Conservation (phyloP, 2,797 vertebrate species). For the Pipistrellus pygmaeus region DNA sequence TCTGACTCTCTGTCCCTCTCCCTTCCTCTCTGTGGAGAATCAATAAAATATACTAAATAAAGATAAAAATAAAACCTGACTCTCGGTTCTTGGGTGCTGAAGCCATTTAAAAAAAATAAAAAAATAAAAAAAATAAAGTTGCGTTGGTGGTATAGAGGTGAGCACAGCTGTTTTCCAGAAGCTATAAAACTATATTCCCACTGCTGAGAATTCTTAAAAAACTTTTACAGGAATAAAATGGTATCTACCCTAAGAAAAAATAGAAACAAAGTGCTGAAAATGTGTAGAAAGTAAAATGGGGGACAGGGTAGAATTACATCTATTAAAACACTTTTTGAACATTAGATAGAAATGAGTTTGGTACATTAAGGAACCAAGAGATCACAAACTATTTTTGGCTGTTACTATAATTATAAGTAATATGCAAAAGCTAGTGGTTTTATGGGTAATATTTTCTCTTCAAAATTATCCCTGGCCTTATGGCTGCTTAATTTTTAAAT, state of each 20-base stretch:
- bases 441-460: constrained; percentile 27
- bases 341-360: constrained; percentile 31
- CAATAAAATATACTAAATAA: too few relatives aligned
- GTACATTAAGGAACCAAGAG: constrained; percentile 50
- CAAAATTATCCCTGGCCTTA: constrained; percentile 48
- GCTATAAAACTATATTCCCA: not conserved
- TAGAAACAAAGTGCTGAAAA: not conserved
- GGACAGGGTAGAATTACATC: not conserved
- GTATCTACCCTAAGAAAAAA: constrained; percentile 7
- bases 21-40: too few relatives aligned
- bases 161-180: constrained; percentile 15
- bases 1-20: too few relatives aligned
- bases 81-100: too few relatives aligned
- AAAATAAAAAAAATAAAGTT: too few relatives aligned
- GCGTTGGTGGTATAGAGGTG: too few relatives aligned
- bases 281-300: not conserved
- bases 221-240: constrained; percentile 42
- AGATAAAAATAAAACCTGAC: too few relatives aligned
- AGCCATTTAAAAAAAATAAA: too few relatives aligned
- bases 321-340: constrained; percentile 50
- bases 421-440: constrained; percentile 49
- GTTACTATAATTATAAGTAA: constrained; percentile 40
- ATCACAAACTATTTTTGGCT: constrained; percentile 58
- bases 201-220: constrained; percentile 45
- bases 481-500: constrained; percentile 48